Evolutionary conservation across 2,888 invertebrate species (phyloP).

Genomic region (Xestia ashworthii): DNA sequence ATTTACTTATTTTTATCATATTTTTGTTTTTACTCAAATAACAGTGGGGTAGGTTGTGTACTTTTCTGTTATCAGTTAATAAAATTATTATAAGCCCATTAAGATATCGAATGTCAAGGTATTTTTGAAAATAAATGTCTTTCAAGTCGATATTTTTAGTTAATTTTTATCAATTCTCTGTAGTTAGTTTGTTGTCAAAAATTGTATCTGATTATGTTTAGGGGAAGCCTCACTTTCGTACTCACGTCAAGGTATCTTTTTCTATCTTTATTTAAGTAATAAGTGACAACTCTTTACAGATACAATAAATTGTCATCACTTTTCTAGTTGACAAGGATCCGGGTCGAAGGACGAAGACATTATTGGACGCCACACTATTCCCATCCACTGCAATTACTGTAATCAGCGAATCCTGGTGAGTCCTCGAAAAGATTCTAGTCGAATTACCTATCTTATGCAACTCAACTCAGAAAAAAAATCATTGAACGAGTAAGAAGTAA

Average conservation of each 20-base stretch:
- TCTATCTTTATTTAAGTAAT: neutral
- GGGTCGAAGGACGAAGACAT: neutral
- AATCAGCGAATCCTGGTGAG: neutral
- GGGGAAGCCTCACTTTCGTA: neutral
- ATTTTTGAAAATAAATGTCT: slow-evolving; percentile 24
- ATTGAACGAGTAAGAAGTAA: too few relatives aligned
- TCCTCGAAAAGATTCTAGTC: neutral
- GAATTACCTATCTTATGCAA: too few relatives aligned
- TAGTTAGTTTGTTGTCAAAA: neutral
- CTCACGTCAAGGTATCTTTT: neutral
- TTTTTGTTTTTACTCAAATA: slow-evolving; percentile 29
- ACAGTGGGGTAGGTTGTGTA: slow-evolving; percentile 32
- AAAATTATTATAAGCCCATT: slow-evolving; percentile 5
- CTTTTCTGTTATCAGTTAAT: slow-evolving; percentile 27
- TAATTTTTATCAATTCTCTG: neutral
- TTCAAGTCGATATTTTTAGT: neutral
- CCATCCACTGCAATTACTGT: neutral
- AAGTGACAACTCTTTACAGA: neutral
- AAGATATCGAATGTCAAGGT: slow-evolving; percentile 12
- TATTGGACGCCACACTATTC: neutral
- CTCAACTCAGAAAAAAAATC: too few relatives aligned
- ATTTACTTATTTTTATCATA: slow-evolving; percentile 28
- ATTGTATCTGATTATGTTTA: neutral
- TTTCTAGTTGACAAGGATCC: neutral
- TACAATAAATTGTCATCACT: neutral